Conservation (phyloP, 2,888 invertebrate genomes). For the Scaptomyza parva region DNA sequence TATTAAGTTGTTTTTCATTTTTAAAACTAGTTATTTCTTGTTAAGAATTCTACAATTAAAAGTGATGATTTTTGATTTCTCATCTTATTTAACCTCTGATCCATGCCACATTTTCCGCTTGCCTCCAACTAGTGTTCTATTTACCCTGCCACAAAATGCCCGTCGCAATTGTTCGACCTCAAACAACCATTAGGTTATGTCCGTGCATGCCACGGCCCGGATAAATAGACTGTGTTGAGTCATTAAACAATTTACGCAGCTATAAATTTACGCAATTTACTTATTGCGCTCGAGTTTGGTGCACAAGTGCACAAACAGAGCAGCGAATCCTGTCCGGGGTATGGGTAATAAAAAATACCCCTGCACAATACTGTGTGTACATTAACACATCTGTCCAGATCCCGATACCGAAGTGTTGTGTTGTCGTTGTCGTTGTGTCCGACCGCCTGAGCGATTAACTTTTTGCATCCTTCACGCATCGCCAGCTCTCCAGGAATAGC, state of each 20-base stretch:
- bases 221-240: slow-evolving; percentile 78
- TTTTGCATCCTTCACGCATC: slow-evolving; percentile 76
- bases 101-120: not conserved
- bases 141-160: slow-evolving; percentile 7
- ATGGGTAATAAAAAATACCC: slow-evolving; percentile 75
- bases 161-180: slow-evolving; percentile 34
- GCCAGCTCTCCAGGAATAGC: slow-evolving; percentile 32
- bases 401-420: slow-evolving; percentile 60
- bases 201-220: slow-evolving; percentile 56
- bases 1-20: too few species aligned
- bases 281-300: slow-evolving; percentile 64
- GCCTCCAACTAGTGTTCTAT: slow-evolving; percentile 6
- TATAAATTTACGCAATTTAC: slow-evolving; percentile 83
- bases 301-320: slow-evolving; percentile 36
- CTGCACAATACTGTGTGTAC: slow-evolving; percentile 40
- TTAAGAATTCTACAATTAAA: not conserved
- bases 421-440: slow-evolving; percentile 35
- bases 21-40: not conserved
- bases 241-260: slow-evolving; percentile 79
- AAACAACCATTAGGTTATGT: slow-evolving; percentile 67
- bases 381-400: slow-evolving; percentile 77
- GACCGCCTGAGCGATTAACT: slow-evolving; percentile 83
- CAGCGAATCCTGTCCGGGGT: slow-evolving; percentile 35
- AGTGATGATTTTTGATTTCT: not conserved
- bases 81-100: not conserved